These are phyloP conservation scores for Empis livida DNA, from an alignment of 2,888 invertebrate genomes.

Conservation along the genomic window DNA sequence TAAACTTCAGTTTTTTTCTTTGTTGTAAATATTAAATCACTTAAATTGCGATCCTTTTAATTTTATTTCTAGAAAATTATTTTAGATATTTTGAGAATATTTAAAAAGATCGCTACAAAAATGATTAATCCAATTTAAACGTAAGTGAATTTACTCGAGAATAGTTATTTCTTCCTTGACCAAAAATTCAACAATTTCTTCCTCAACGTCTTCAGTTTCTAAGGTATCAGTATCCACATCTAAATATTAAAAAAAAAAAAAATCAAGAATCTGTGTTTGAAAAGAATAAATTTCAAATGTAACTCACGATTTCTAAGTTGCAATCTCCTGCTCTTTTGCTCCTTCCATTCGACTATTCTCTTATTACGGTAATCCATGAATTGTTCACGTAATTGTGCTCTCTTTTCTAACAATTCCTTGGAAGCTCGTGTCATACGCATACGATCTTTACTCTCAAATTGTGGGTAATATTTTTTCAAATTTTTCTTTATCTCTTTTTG, in stretches of 20 bases:
- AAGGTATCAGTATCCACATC: constrained; percentile 90
- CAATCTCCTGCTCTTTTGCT: constrained; percentile 66
- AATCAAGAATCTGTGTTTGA: constrained; percentile 17
- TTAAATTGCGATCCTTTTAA: no score
- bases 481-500: constrained; percentile 95
- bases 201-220: constrained; percentile 83
- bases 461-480: constrained; percentile 90
- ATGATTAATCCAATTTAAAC: no score
- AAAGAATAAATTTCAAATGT: not conserved
- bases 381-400: constrained; percentile 75
- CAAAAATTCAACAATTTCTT: constrained; percentile 95
- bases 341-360: constrained; percentile 59
- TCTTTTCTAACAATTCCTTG: constrained; percentile 88
- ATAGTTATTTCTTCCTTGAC: constrained; percentile 84
- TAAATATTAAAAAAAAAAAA: no score
- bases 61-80: no score
- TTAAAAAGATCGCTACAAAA: no score
- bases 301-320: constrained; percentile 76
- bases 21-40: no score
- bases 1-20: no score
- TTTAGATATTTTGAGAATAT: no score
- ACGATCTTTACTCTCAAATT: constrained; percentile 94
- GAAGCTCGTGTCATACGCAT: constrained; percentile 85
- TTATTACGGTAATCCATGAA: constrained; percentile 69
- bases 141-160: constrained; percentile 49